Evolutionary conservation across 2,797 vertebrate genomes (phyloP), one percentile per base, ranked within the genome.

Genomic region (Propithecus perrieri): DNA sequence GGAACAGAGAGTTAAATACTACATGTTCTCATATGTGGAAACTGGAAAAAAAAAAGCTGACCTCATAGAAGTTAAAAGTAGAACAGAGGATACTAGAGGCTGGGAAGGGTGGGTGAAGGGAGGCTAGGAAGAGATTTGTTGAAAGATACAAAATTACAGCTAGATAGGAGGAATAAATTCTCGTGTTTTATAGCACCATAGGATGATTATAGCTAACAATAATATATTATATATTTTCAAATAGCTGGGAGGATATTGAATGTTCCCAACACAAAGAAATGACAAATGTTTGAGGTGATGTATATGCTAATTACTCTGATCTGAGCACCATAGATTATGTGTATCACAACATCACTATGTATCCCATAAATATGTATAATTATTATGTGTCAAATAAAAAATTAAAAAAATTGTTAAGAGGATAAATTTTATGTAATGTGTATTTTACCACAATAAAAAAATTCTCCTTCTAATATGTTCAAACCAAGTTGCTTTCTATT

Each of bases 401-500:
- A 10, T 74, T 30, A 15, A 5, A 30, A 24, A 30, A 76, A 30
- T 63, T 17, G 24, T 57, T 79, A 79, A 85, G 55, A 63, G 41
- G 30, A 24, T 41, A 81, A 76, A 74, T 69, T 57, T 71, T 50
- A 61, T 43, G 11, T 57, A 74, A 80, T 69, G 24, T n/a, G 15
- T 78, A 78, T 55, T 67, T 90, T 79, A 53, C 85, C 30, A 46
- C 17, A 10, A 6, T 55, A 78, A 92, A 89, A 41, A 59, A 33
- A 6, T 48, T 63, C 5, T 85, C 4, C 63, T 80, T 14, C 85
- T 80, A 55, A 78, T 63, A 61, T 71, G 41, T 53, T 94, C 35
- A 88, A 88, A 38, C 30, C 43, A 88, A 46, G 24, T 59, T 30
- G 4, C 85, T 93, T 96, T 96, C 28, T 95, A 13, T 28, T 88